A percentile compares a stretch with the other conserved stretches of the same genome.
These are phyloP conservation scores for Raphicerus campestris DNA, from an alignment of 2,113 vertebrate species.

Conservation along the genomic window DNA sequence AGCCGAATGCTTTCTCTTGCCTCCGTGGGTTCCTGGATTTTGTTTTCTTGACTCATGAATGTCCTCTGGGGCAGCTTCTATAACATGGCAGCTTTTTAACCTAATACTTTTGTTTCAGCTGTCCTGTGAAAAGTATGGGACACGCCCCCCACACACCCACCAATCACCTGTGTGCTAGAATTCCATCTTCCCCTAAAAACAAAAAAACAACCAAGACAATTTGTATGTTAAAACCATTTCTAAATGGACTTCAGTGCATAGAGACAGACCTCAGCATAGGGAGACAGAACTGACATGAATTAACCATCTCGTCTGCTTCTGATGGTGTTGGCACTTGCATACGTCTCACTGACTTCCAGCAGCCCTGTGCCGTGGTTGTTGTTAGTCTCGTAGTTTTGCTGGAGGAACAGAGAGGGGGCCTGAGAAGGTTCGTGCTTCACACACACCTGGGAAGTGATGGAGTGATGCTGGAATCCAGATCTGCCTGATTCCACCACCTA, in stretches of 20 bases:
- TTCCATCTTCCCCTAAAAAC: background rate
- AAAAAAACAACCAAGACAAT: background rate
- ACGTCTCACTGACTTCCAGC: too few relatives aligned
- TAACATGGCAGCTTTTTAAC: background rate
- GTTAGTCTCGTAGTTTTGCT: too few relatives aligned
- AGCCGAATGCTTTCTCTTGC: background rate
- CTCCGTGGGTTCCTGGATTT: background rate
- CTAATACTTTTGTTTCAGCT: background rate
- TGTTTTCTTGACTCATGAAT: background rate
- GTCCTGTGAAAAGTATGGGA: background rate
- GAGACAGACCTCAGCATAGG: background rate
- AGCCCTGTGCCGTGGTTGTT: too few relatives aligned
- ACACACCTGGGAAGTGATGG: too few relatives aligned
- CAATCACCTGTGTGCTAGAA: background rate
- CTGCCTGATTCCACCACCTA: too few relatives aligned
- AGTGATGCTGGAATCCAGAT: too few relatives aligned
- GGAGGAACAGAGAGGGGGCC: too few relatives aligned
- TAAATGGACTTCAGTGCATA: background rate
- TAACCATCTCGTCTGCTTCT: too few relatives aligned
- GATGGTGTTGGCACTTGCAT: too few relatives aligned
- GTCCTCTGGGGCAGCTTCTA: background rate
- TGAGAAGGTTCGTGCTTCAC: too few relatives aligned
- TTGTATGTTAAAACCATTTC: background rate
- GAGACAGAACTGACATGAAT: rapidly evolving
- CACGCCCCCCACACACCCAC: background rate